A percentile compares a stretch with the other conserved stretches of the same genome.
Evolutionary conservation across 2,113 vertebrate species (phyloP).

Genomic region (Trichomycterus rosablanca): DNA sequence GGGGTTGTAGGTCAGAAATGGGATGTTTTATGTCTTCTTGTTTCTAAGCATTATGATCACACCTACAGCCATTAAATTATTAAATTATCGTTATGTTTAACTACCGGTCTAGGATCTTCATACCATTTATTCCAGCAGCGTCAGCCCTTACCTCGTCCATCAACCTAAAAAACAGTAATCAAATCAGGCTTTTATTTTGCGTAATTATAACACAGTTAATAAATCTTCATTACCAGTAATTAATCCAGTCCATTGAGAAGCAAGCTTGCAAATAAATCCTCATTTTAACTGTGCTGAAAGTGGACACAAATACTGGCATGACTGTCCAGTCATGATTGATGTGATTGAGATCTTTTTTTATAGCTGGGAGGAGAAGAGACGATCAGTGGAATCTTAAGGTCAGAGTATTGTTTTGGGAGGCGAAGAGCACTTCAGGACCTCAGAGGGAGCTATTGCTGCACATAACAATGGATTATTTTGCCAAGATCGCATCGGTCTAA

Average conservation of each 20-base stretch:
- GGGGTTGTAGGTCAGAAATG: too few relatives aligned
- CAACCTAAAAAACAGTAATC: conserved; percentile 26
- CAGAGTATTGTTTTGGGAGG: conserved; percentile 19
- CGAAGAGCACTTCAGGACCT: conserved; percentile 22
- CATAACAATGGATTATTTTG: conserved; percentile 38
- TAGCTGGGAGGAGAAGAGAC: conserved; percentile 1
- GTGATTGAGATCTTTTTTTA: conserved; percentile 14
- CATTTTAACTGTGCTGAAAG: conserved; percentile 12
- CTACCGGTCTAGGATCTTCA: too few relatives aligned
- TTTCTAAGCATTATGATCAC: too few relatives aligned
- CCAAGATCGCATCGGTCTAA: conserved; percentile 33
- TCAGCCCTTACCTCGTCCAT: conserved; percentile 3
- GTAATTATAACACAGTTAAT: conserved; percentile 31
- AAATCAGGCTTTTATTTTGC: conserved; percentile 32
- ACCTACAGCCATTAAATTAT: too few relatives aligned
- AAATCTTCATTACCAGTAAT: conserved; percentile 40
- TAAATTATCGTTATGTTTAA: too few relatives aligned
- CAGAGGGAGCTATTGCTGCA: conserved; percentile 31
- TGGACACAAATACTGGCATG: background rate
- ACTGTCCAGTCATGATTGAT: background rate
- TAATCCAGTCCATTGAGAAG: conserved; percentile 19
- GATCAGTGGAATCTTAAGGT: conserved; percentile 20
- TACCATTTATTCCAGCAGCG: background rate
- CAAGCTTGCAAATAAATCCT: conserved; percentile 37
- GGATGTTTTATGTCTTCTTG: too few relatives aligned